phyloP scores from a whole-genome alignment of 2,888 invertebrate species.

The Rhopalosiphum nymphaeae region DNA sequence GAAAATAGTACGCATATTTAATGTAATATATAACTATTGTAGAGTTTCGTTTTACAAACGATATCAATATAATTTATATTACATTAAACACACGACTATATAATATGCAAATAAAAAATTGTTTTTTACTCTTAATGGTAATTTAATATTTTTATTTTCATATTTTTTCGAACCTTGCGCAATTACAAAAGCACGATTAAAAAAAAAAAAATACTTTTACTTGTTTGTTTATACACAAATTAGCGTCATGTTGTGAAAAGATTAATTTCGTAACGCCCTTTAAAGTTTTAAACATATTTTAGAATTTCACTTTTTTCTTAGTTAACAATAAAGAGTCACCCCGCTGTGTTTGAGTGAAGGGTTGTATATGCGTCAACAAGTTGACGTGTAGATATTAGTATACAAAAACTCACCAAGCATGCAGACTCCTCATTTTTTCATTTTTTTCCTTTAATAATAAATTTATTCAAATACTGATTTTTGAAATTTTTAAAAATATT shows the following conservation, averaged over 20 bases:
- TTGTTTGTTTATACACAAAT: neutral
- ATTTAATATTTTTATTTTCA: neutral
- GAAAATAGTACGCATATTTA: neutral
- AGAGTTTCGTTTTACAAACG: neutral
- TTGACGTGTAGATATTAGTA: neutral
- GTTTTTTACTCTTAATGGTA: neutral
- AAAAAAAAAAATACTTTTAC: neutral
- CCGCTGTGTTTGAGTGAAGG: neutral
- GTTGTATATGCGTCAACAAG: neutral
- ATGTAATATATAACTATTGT: no score
- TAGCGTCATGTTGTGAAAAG: neutral
- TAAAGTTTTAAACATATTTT: constrained; percentile 11
- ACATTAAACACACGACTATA: neutral
- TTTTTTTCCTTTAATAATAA: neutral
- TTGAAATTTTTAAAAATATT: neutral
- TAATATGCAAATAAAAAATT: neutral
- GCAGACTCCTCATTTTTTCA: neutral
- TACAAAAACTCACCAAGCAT: neutral
- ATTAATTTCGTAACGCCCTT: neutral
- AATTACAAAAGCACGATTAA: neutral
- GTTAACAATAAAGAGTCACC: neutral
- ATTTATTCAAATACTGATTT: neutral
- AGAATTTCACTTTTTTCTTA: neutral
- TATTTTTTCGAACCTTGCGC: neutral
- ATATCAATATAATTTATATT: neutral